phyloP scores from a whole-genome alignment of 2,113 vertebrate species.

The Caloenas nicobarica region DNA sequence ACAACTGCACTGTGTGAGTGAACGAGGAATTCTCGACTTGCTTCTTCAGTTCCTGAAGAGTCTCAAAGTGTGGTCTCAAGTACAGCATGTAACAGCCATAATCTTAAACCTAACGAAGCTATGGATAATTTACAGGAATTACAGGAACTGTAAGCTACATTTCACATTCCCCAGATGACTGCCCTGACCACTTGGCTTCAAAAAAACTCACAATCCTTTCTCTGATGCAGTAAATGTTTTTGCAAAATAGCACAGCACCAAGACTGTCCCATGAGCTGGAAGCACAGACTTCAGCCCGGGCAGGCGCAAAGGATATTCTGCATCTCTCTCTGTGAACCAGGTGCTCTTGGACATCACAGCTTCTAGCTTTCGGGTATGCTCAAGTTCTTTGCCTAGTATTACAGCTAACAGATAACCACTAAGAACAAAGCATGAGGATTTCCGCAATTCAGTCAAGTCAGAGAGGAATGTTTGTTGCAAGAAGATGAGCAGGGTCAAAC shows the following conservation, averaged over 20 bases:
- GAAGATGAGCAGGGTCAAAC: not conserved
- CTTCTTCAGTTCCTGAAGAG: not conserved
- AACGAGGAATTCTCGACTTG: not conserved
- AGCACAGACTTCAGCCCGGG: not conserved
- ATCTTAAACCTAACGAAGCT: not conserved
- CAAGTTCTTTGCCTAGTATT: not conserved
- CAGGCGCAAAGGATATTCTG: not conserved
- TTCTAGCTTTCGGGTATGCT: not conserved
- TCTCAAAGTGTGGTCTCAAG: not conserved
- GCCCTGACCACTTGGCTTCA: not conserved
- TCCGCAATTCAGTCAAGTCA: not conserved
- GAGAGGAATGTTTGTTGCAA: not conserved
- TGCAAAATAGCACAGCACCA: not conserved
- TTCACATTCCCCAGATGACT: not conserved
- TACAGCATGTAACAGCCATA: accelerated
- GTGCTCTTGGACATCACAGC: not conserved
- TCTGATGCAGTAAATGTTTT: not conserved
- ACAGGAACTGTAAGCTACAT: not conserved
- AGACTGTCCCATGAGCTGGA: not conserved
- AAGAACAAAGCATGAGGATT: not conserved
- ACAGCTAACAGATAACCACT: not conserved
- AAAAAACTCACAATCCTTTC: not conserved
- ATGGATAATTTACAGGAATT: not conserved
- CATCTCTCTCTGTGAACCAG: not conserved
- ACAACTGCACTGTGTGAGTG: not conserved